These are phyloP conservation scores for Pristiophorus japonicus DNA, from an alignment of 2,113 vertebrate species.

Conservation along the genomic window DNA sequence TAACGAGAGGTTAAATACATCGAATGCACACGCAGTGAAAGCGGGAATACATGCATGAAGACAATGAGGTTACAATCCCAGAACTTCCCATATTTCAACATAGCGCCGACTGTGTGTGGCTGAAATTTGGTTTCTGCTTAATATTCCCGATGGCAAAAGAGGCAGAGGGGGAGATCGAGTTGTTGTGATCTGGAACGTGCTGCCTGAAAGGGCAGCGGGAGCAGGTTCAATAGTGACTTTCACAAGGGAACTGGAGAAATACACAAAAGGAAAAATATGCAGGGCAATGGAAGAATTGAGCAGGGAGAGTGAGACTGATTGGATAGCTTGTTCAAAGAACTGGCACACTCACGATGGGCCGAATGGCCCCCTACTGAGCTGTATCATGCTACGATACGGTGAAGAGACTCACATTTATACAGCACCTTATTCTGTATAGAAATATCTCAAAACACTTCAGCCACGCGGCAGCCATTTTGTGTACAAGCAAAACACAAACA, in stretches of 20 bases:
- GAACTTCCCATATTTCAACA: background rate
- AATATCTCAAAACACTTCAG: too few species aligned
- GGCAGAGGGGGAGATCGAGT: background rate
- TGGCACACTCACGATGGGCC: background rate
- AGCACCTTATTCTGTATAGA: background rate
- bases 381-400: background rate
- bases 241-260: background rate
- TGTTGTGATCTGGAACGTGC: background rate
- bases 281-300: background rate
- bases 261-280: background rate
- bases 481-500: background rate
- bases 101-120: background rate
- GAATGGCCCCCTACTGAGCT: background rate
- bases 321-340: background rate
- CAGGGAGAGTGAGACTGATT: background rate
- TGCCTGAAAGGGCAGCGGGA: background rate
- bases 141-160: background rate
- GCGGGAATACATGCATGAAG: background rate
- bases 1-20: background rate
- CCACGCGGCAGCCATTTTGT: background rate
- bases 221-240: background rate
- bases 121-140: background rate
- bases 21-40: background rate
- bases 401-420: background rate
- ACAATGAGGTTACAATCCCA: background rate